Percentiles rank a stretch among this genome's conserved stretches.
These are phyloP conservation scores for Forbesichthys agassizii DNA, from an alignment of 2,113 vertebrate genomes.

Conservation along the genomic window DNA sequence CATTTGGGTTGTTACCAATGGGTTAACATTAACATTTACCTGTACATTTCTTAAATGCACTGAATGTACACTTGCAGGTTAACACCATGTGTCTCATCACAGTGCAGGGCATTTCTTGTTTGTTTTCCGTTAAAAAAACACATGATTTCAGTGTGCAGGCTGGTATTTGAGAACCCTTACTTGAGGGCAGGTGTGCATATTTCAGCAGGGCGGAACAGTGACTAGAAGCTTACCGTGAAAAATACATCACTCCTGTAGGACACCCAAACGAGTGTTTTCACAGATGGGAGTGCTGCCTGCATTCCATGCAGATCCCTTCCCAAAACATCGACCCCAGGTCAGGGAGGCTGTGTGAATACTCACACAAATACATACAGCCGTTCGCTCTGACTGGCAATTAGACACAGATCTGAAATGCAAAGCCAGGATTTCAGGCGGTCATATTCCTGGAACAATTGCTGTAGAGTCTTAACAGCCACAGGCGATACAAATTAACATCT, in stretches of 20 bases:
- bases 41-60: no score
- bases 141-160: not conserved
- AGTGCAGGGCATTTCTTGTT: no score
- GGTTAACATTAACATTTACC: no score
- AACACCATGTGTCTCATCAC: no score
- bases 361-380: conserved; percentile 29
- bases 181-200: conserved; percentile 48
- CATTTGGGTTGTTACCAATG: no score
- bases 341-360: conserved; percentile 17
- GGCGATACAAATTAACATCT: conserved; percentile 30
- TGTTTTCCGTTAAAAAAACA: no score
- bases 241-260: conserved; percentile 32
- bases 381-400: conserved; percentile 46
- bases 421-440: conserved; percentile 9
- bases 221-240: conserved; percentile 29
- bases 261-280: conserved; percentile 43
- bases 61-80: no score
- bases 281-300: conserved; percentile 48
- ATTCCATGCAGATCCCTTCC: conserved; percentile 29
- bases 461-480: conserved; percentile 27
- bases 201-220: conserved; percentile 14
- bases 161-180: not conserved
- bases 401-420: conserved; percentile 39
- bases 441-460: conserved; percentile 32
- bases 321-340: conserved; percentile 34